These are phyloP conservation scores for Therioaphis trifolii DNA, from an alignment of 2,888 invertebrate species.

Conservation along the genomic window DNA sequence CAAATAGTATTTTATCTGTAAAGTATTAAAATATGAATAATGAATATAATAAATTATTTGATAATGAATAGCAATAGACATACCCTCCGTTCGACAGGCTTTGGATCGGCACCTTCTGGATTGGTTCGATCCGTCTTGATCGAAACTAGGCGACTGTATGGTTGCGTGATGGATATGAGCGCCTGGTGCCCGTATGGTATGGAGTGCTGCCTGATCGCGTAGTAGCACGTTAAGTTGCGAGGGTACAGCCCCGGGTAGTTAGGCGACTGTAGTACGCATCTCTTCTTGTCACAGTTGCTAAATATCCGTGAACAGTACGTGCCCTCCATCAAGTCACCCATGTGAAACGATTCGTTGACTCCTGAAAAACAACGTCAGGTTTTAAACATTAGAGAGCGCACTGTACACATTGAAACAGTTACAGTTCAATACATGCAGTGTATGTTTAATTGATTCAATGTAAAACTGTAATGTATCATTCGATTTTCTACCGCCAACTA, in stretches of 20 bases:
- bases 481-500: no score
- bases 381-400: no score
- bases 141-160: slow-evolving; percentile 85
- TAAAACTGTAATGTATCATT: no score
- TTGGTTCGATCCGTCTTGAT: slow-evolving; percentile 81
- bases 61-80: no score
- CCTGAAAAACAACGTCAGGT: neutral
- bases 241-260: slow-evolving; percentile 95
- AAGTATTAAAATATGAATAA: no score
- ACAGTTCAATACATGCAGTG: no score
- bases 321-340: slow-evolving; percentile 89
- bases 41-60: neutral
- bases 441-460: no score
- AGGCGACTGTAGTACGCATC: slow-evolving; percentile 89
- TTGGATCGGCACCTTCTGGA: slow-evolving; percentile 73
- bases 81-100: slow-evolving; percentile 70
- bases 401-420: no score
- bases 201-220: slow-evolving; percentile 86
- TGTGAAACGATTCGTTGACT: slow-evolving; percentile 49
- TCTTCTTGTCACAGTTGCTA: slow-evolving; percentile 90
- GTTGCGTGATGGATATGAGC: slow-evolving; percentile 85
- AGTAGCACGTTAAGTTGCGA: slow-evolving; percentile 84
- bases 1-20: no score
- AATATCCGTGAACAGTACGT: slow-evolving; percentile 93
- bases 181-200: slow-evolving; percentile 89